Base-by-base conservation (phyloP, 2,113 vertebrate species). In the Hepsetus odoe region DNA sequence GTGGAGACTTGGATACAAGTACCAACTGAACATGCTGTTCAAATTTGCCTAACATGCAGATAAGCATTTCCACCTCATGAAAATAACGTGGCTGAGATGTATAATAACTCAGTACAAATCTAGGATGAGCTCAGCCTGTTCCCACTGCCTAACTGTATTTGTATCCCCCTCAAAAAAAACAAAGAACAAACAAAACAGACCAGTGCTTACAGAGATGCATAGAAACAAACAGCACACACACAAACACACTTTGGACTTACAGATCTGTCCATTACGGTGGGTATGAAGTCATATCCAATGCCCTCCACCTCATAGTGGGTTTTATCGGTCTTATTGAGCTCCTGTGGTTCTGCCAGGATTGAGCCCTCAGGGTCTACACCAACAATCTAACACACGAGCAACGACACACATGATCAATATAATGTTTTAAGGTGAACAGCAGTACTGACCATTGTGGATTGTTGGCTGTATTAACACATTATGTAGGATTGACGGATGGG, bases 261-360 rank as follows among this genome's bases (percentile, higher is more conserved):
- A 68, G 93, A 89, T 91, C 95, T 90, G 84, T 99, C 98, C 74
- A 99, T 82, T 80, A 99, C 97, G 0, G 98, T 99, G 61, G 98
- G 98, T 74, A 99, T 89, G 90, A 99, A 99, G 91, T 99, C 98
- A 0, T 99, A 98, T 62, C 98, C 98, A 0, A 99, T 99, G 53
- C 98, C 98, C 80, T 99, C 98, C 79, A 99, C 97, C 87, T 99
- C 98, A 0, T 99, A 99, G 53, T 53, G 87, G 0, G 94, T 96
- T 88, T 92, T 93, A 65, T 98, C 92, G 0, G 95, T 95, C 84
- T 83, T 92, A 88, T 98, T 99, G 66, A 99, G 87, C 28, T 93
- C 91, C 14, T 96, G 95, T 0, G 97, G 97, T 32, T 92, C 84
- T 2, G 98, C 96, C 1, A 99, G 92, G 87, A 96, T 96, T 70